Percentiles rank a stretch among this genome's conserved stretches.
Evolutionary conservation across 1,140 invertebrate species (phyloP).

Genomic region (Saxidomus purpurata): DNA sequence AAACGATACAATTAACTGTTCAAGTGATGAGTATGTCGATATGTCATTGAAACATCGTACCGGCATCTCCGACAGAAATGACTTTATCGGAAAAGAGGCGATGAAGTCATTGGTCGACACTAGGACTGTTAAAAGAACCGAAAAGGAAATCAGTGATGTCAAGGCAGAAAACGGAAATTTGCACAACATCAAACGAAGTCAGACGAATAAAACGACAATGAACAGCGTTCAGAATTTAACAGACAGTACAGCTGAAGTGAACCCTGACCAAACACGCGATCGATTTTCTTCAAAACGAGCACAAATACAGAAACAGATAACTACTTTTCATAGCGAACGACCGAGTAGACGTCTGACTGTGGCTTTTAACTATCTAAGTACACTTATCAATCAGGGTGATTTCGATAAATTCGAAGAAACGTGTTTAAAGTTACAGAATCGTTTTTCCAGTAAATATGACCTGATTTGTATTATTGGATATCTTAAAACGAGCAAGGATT

Average conservation of each 20-base stretch:
- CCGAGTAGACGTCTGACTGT: conserved; percentile 52
- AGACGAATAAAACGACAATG: background rate
- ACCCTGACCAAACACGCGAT: background rate
- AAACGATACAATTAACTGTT: too few relatives aligned
- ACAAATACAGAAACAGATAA: conserved; percentile 1
- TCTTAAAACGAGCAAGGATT: conserved; percentile 64
- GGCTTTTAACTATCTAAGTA: conserved; percentile 71
- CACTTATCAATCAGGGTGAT: conserved; percentile 69
- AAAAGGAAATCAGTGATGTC: too few relatives aligned
- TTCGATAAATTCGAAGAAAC: conserved; percentile 60
- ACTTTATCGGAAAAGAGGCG: too few relatives aligned
- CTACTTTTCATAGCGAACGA: background rate
- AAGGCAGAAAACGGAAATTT: too few relatives aligned
- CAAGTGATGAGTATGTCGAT: background rate
- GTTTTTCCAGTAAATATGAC: conserved; percentile 53
- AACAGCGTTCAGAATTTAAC: background rate
- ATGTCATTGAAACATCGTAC: background rate
- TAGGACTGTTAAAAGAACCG: too few relatives aligned
- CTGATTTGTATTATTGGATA: conserved; percentile 69
- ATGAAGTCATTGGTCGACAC: too few relatives aligned
- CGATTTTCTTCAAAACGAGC: background rate
- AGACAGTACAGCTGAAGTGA: background rate
- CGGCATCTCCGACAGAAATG: too few relatives aligned
- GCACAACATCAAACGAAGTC: background rate
- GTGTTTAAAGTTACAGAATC: conserved; percentile 19